A percentile compares a stretch with the other conserved stretches of the same genome.
phyloP scores from a whole-genome alignment of 2,888 invertebrate species.

The Lithodes maja region DNA sequence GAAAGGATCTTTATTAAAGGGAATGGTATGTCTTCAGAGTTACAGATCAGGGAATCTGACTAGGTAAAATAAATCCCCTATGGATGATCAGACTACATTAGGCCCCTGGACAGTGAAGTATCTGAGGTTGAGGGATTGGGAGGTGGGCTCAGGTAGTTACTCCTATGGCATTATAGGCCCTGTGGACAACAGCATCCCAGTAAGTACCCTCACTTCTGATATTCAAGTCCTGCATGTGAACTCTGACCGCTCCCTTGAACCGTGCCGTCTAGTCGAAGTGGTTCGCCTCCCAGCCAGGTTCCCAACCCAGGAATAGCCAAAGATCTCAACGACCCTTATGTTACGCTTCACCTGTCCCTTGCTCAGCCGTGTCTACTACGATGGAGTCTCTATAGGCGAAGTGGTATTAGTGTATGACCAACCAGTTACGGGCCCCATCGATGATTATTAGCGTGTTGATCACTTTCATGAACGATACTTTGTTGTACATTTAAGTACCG shows the following conservation, averaged over 20 bases:
- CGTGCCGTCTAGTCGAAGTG: not conserved
- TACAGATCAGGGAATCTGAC: not conserved
- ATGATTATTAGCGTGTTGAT: no score
- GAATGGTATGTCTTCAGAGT: not conserved
- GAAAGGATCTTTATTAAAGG: not conserved
- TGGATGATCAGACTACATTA: not conserved
- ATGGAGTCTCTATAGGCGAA: no score
- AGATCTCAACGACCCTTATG: not conserved
- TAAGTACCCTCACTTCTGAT: not conserved
- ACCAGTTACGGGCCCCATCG: no score
- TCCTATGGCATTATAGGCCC: not conserved
- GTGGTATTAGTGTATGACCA: no score
- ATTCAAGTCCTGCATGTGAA: not conserved
- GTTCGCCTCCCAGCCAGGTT: not conserved
- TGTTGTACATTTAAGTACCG: no score
- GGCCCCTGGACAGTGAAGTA: not conserved
- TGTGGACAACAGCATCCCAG: not conserved
- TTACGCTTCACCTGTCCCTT: no score
- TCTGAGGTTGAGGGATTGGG: not conserved
- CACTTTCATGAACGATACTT: no score
- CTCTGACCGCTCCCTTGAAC: not conserved
- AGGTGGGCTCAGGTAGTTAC: not conserved
- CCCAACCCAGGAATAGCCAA: not conserved
- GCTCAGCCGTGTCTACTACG: no score
- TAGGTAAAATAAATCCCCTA: not conserved